Evolutionary conservation across 2,888 invertebrate genomes (phyloP).

Genomic region (Sarcophaga caerulescens): DNA sequence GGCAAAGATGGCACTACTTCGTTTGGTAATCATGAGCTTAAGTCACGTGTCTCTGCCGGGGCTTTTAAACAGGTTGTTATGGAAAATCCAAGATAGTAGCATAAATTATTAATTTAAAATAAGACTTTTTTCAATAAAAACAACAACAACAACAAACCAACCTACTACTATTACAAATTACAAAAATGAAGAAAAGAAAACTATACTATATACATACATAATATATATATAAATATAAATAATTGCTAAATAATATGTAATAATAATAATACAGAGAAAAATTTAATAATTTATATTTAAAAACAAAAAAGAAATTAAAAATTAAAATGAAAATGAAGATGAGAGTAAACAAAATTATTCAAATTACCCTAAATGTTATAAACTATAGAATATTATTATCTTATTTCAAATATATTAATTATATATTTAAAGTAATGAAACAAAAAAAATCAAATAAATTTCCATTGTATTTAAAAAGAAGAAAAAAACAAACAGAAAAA

Average conservation of each 20-base stretch:
- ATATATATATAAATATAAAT: conserved; percentile 10
- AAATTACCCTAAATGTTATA: conserved; percentile 48
- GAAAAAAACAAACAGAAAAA: conserved; percentile 34
- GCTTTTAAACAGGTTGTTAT: conserved; percentile 89
- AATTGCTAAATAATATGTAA: conserved; percentile 51
- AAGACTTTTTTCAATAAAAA: conserved; percentile 53
- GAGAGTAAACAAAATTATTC: conserved; percentile 25
- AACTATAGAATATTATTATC: conserved; percentile 36
- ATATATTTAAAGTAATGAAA: conserved; percentile 41
- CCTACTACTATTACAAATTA: conserved; percentile 63
- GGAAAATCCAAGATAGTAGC: conserved; percentile 88
- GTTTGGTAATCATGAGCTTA: conserved; percentile 90
- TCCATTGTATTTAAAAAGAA: conserved; percentile 63
- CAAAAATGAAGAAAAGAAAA: conserved; percentile 20
- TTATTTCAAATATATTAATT: conserved; percentile 31
- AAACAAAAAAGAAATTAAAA: conserved; percentile 7
- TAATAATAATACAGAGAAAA: conserved; percentile 35
- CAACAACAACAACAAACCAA: conserved; percentile 61
- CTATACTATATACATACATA: conserved; percentile 30
- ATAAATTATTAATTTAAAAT: conserved; percentile 61
- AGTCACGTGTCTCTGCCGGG: conserved; percentile 89
- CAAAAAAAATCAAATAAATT: conserved; percentile 61
- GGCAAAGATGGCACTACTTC: conserved; percentile 94
- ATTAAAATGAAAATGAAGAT: neutral
- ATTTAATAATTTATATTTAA: conserved; percentile 46